Conservation (phyloP, 1,140 invertebrate genomes). For the Ooceraea biroi region DNA sequence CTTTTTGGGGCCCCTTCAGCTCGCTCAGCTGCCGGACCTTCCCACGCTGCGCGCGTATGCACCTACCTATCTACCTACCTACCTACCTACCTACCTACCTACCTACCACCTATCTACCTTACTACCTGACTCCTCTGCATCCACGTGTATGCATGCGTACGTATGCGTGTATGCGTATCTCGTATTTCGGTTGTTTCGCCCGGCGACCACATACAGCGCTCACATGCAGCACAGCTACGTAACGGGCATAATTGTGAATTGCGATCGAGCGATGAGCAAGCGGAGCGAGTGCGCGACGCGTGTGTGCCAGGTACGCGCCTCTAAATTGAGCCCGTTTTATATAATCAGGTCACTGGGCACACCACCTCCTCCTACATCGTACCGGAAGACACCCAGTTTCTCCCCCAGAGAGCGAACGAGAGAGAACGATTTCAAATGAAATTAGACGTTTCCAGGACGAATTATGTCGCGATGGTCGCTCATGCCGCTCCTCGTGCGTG, state of each 20-base stretch:
- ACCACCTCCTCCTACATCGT: background rate
- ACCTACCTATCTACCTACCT: conserved; percentile 77
- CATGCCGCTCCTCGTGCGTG: background rate
- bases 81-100: conserved; percentile 75
- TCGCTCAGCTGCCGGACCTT: conserved; percentile 85
- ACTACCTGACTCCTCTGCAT: conserved; percentile 77
- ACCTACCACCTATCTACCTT: conserved; percentile 67
- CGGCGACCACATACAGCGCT: background rate
- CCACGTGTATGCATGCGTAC: conserved; percentile 50
- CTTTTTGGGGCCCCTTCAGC: conserved; percentile 74
- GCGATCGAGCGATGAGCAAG: background rate
- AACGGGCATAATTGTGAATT: conserved; percentile 31
- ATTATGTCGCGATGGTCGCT: background rate
- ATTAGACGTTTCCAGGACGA: conserved; percentile 6
- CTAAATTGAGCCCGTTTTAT: conserved; percentile 31
- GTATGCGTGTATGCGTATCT: too few species aligned
- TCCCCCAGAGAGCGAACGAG: background rate
- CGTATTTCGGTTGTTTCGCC: conserved; percentile 12
- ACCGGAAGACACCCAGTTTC: conserved; percentile 8
- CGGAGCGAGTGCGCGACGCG: background rate
- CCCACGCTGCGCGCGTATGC: conserved; percentile 83
- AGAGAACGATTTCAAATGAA: conserved; percentile 4
- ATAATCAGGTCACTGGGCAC: conserved; percentile 33
- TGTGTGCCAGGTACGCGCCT: background rate
- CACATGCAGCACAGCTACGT: background rate